Evolutionary conservation across 2,888 invertebrate species (phyloP), one percentile per base, ranked within the genome.

Genomic region (Neoascia interrupta): DNA sequence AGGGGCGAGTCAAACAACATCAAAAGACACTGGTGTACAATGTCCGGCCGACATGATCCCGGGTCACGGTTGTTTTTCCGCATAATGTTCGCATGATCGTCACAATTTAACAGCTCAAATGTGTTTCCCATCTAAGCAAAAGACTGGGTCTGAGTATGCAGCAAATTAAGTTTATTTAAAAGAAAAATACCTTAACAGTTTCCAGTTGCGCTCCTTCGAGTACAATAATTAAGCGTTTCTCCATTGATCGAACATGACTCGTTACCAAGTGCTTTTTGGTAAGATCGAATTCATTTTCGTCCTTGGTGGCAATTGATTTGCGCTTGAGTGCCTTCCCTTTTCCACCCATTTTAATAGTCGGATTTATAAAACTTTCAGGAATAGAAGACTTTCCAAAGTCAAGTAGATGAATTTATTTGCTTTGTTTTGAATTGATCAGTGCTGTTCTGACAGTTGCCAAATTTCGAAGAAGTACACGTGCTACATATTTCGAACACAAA

Each of bases 1-100:
- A 99, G 89, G 0, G 99, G 99, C 75, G 98, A 98, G 87, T 99
- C 99, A 90, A 99, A 93, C 47, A 99, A 90, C 98, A 99, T 99
- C 0, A 99, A 90, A 11, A 99, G 90, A 86, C 98, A 99, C 88
- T 99, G 99, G 88, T 99, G 99, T 0, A 96, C 93, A 75, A 99
- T 99, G 85, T 99, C 99, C 0, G 99, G 99, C 23, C 99, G 91
- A 85, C 96, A 97, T 1, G 94, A 92, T 0, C 96, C 95, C 0
- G 95, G 94, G 84, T 97, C 96, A 70, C 96, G 91, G 83, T 95
- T 94, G 87, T 95, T 94, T 87, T 95, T 97, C 82, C 94, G 93
- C 82, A 98, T 90, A 76, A 97, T 94, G 82, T 92, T 90, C 18
- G 92, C 91, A 88, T 99, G 98, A 85, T 97, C 97, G 87, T 99